A percentile compares a stretch with the other conserved stretches of the same genome.
Conservation (phyloP, 1,140 invertebrate genomes). For the Drosophila repleta region DNA sequence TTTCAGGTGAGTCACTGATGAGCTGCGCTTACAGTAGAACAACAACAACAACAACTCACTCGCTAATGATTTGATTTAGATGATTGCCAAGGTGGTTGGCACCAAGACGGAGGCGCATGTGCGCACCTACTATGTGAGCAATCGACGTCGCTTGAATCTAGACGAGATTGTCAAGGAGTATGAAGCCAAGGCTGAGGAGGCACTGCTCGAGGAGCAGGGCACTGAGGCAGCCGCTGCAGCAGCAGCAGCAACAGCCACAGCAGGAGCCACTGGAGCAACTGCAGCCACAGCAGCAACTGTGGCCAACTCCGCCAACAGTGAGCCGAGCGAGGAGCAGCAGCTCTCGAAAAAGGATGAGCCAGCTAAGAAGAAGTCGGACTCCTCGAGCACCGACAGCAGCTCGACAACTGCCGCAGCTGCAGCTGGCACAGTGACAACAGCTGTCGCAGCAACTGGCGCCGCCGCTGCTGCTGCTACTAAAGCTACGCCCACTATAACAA, state of each 20-base stretch:
- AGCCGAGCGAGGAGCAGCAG: not conserved
- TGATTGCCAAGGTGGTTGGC: conserved; percentile 96
- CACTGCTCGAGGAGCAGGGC: conserved; percentile 28
- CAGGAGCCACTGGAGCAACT: not conserved
- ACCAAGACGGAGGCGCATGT: conserved; percentile 97
- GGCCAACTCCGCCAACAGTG: not conserved
- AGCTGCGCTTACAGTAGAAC: not conserved
- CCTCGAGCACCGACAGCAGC: not conserved
- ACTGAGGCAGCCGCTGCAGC: conserved; percentile 26
- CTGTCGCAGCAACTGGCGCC: not conserved
- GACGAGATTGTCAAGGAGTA: conserved; percentile 95
- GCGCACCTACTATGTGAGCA: conserved; percentile 95
- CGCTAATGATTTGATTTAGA: too few relatives aligned
- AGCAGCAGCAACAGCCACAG: not conserved
- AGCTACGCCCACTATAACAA: conserved; percentile 57
- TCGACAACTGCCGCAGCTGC: not conserved
- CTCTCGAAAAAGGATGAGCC: not conserved
- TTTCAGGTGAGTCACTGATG: conserved; percentile 88
- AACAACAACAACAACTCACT: too few relatives aligned
- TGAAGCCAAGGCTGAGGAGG: conserved; percentile 85
- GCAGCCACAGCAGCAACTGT: not conserved
- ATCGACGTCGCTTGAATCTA: conserved; percentile 94
- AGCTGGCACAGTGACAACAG: not conserved
- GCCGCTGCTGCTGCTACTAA: not conserved
- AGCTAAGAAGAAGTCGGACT: not conserved